phyloP scores from a whole-genome alignment of 1,140 invertebrate genomes.

The Bombus polaris region DNA sequence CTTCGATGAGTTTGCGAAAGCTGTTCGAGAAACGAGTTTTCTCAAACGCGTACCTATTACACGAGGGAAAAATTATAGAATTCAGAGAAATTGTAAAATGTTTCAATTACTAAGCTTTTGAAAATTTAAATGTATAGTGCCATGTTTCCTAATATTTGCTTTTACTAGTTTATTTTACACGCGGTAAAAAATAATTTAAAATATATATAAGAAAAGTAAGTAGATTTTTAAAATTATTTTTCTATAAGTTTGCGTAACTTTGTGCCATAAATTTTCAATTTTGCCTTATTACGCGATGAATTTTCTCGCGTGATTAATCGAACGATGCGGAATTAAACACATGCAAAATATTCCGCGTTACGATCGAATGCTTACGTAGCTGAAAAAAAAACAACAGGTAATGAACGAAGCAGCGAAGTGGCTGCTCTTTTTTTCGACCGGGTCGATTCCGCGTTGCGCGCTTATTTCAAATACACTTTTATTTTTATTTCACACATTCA shows the following conservation, averaged over 20 bases:
- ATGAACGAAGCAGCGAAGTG: constrained; percentile 1
- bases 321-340: not conserved
- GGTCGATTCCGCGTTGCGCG: not conserved
- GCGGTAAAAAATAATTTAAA: too few relatives aligned
- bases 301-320: not conserved
- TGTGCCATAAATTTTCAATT: not conserved
- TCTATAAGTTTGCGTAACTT: not conserved
- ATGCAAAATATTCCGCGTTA: not conserved
- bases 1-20: not conserved
- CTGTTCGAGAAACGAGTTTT: not conserved
- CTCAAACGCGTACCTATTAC: not conserved
- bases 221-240: too few relatives aligned
- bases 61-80: not conserved
- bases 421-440: not conserved
- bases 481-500: not conserved
- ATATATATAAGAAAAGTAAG: too few relatives aligned
- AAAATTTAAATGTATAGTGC: not conserved
- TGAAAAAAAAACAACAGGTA: not conserved
- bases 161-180: too few relatives aligned
- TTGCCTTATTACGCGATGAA: not conserved
- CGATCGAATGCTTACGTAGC: not conserved
- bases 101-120: not conserved
- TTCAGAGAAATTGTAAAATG: not conserved
- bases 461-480: not conserved
- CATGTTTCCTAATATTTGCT: not conserved